A percentile compares a stretch with the other conserved stretches of the same genome.
Conservation (phyloP, 2,888 invertebrate genomes). For the Scaptomyza caliginosa region DNA sequence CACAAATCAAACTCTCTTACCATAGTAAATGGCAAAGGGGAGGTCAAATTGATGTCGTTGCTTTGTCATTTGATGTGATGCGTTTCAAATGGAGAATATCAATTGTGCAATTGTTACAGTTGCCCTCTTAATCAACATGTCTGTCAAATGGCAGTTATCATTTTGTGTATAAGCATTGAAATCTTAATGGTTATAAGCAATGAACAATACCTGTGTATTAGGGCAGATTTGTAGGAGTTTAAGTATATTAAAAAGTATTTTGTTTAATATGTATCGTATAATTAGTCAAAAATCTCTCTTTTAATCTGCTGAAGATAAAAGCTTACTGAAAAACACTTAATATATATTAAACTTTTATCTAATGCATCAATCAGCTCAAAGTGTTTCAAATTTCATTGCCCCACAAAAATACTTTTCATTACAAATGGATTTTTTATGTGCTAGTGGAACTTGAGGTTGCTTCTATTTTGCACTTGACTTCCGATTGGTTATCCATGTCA, state of each 20-base stretch:
- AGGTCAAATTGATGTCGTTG: constrained; percentile 34
- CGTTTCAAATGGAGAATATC: constrained; percentile 1
- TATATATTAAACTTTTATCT: neutral
- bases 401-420: constrained; percentile 8
- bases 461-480: constrained; percentile 64
- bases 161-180: neutral
- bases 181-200: neutral
- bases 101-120: constrained; percentile 13
- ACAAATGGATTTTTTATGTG: constrained; percentile 30
- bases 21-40: too few species aligned
- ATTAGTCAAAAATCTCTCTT: too few species aligned
- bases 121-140: neutral
- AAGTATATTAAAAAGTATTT: too few species aligned
- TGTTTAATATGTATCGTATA: too few species aligned
- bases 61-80: constrained; percentile 32
- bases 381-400: neutral
- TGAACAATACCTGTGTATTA: too few species aligned
- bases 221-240: too few species aligned
- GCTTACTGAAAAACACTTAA: neutral
- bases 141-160: neutral
- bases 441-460: constrained; percentile 26
- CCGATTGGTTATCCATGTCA: constrained; percentile 78
- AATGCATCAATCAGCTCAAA: constrained; percentile 9
- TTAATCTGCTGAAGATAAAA: too few species aligned
- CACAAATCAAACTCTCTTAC: too few species aligned